phyloP scores from a whole-genome alignment of 2,888 invertebrate species.

The Pachliopta kotzebuea region DNA sequence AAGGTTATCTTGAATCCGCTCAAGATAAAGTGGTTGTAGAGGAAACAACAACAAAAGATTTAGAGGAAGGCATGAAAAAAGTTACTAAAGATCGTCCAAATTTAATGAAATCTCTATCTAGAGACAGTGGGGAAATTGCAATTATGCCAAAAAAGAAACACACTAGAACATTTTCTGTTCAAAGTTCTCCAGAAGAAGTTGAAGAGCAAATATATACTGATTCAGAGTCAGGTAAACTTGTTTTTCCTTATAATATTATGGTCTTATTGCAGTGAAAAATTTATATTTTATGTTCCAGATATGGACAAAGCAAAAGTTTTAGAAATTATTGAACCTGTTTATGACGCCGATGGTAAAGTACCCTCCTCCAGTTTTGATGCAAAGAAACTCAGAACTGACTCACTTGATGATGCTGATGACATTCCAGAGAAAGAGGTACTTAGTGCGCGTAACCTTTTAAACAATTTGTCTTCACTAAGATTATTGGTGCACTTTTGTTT shows the following conservation, averaged over 20 bases:
- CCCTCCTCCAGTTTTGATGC: constrained; percentile 68
- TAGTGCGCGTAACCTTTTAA: neutral
- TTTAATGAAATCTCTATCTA: constrained; percentile 69
- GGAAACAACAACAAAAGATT: constrained; percentile 49
- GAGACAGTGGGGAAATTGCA: constrained; percentile 71
- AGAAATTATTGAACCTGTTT: constrained; percentile 75
- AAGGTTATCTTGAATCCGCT: constrained; percentile 57
- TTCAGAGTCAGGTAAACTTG: constrained; percentile 69
- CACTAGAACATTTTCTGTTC: constrained; percentile 71
- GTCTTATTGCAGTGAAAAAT: neutral
- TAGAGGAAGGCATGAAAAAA: constrained; percentile 54
- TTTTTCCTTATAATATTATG: neutral
- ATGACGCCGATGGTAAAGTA: constrained; percentile 64
- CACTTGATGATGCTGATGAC: constrained; percentile 76
- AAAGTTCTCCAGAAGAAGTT: constrained; percentile 77
- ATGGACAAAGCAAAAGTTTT: constrained; percentile 78
- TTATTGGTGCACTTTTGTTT: neutral
- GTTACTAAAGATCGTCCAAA: constrained; percentile 62
- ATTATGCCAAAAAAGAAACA: constrained; percentile 76
- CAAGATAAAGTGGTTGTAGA: constrained; percentile 50
- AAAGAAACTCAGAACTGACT: constrained; percentile 71
- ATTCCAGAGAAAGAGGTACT: constrained; percentile 77
- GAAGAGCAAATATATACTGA: constrained; percentile 78
- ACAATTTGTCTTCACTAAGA: neutral
- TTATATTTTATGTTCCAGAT: constrained; percentile 49